Percentiles rank a stretch among this genome's conserved stretches.
phyloP scores from a whole-genome alignment of 2,888 invertebrate species.

The Norana najaformis region DNA sequence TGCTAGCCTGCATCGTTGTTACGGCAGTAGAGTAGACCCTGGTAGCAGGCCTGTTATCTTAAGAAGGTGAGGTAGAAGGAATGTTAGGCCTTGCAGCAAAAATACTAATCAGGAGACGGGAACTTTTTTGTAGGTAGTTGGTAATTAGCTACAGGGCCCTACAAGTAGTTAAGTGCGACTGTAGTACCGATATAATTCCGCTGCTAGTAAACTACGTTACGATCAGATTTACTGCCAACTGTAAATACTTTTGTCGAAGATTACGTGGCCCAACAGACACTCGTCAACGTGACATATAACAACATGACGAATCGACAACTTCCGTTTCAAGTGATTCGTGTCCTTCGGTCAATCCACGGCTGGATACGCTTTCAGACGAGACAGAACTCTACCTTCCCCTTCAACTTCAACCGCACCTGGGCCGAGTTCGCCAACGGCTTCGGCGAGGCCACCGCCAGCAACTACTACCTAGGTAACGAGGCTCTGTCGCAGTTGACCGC shows the following conservation, averaged over 20 bases:
- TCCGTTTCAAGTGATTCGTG: neutral
- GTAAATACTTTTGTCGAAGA: neutral
- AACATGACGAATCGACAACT: neutral
- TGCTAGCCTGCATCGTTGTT: too few relatives aligned
- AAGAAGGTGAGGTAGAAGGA: too few relatives aligned
- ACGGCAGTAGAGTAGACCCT: too few relatives aligned
- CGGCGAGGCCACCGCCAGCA: neutral
- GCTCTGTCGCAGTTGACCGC: constrained; percentile 2
- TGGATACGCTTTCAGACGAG: neutral
- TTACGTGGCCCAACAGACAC: neutral
- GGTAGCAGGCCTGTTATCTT: too few relatives aligned
- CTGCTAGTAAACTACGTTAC: too few relatives aligned
- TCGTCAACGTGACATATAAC: neutral
- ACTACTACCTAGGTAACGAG: neutral
- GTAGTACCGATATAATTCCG: too few relatives aligned
- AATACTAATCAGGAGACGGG: too few relatives aligned
- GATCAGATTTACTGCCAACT: too few relatives aligned
- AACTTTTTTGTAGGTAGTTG: too few relatives aligned
- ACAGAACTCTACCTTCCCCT: neutral
- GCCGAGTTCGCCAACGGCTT: neutral
- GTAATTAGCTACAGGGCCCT: too few relatives aligned
- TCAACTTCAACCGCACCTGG: neutral
- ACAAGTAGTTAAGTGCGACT: too few relatives aligned
- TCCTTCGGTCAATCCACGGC: neutral
- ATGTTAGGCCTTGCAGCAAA: too few relatives aligned